phyloP scores from a whole-genome alignment of 2,113 vertebrate species.

The Podarcis muralis region DNA sequence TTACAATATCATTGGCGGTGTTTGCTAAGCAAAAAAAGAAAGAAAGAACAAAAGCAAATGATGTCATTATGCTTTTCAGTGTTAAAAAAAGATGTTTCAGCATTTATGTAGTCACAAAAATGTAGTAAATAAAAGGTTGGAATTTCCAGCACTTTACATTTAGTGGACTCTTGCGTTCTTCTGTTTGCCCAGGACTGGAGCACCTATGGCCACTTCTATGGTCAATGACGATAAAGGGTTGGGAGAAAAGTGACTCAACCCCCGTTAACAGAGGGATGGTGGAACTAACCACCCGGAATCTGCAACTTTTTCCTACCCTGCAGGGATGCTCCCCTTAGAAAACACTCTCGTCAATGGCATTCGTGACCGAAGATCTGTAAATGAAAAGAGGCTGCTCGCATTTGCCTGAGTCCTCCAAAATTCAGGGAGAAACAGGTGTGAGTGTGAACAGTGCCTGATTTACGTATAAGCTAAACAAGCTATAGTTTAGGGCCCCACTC shows the following conservation, averaged over 20 bases:
- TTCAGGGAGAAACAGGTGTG: too few relatives aligned
- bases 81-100: slow-evolving; percentile 97
- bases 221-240: background rate
- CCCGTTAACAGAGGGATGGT: background rate
- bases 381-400: too few relatives aligned
- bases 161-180: slow-evolving; percentile 77
- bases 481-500: background rate
- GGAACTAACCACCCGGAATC: too few relatives aligned
- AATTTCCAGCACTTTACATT: slow-evolving; percentile 95
- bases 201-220: too few relatives aligned
- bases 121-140: slow-evolving; percentile 99
- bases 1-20: slow-evolving; percentile 99
- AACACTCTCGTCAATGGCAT: background rate
- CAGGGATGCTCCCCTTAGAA: background rate
- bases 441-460: background rate
- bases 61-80: slow-evolving; percentile 97
- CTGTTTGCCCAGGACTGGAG: slow-evolving; percentile 1
- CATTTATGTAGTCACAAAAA: slow-evolving; percentile 98
- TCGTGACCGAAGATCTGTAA: background rate
- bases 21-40: slow-evolving; percentile 93
- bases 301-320: too few relatives aligned
- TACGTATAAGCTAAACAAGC: too few relatives aligned
- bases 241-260: background rate
- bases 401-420: too few relatives aligned
- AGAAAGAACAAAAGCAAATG: slow-evolving; percentile 87